These are phyloP conservation scores for Drosophila neonasuta DNA, from an alignment of 2,888 invertebrate genomes.

Conservation along the genomic window DNA sequence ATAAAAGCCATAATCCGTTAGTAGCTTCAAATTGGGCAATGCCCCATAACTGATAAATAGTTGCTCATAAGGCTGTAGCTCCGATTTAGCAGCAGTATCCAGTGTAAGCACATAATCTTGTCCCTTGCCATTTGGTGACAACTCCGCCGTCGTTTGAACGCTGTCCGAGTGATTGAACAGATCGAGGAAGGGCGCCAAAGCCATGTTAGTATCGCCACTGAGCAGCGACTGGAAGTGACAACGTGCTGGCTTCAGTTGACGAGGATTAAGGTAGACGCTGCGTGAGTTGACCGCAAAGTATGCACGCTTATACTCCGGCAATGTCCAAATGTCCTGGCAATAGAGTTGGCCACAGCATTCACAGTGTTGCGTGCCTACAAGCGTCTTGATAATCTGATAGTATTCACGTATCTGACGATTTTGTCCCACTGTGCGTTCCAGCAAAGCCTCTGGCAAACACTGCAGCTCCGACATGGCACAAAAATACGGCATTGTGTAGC, in stretches of 20 bases:
- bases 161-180: constrained; percentile 92
- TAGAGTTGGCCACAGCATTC: constrained; percentile 82
- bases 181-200: constrained; percentile 93
- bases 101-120: constrained; percentile 68
- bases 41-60: constrained; percentile 95
- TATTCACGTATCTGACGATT: constrained; percentile 83
- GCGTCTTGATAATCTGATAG: constrained; percentile 58
- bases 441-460: constrained; percentile 84
- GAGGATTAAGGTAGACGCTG: constrained; percentile 88
- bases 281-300: constrained; percentile 93
- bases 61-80: constrained; percentile 86
- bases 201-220: constrained; percentile 86
- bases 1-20: constrained; percentile 94
- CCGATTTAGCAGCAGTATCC: constrained; percentile 29
- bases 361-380: constrained; percentile 56
- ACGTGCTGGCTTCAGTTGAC: constrained; percentile 82
- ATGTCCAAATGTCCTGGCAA: constrained; percentile 83
- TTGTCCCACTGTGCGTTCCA: constrained; percentile 83
- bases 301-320: constrained; percentile 88
- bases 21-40: constrained; percentile 90
- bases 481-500: constrained; percentile 88
- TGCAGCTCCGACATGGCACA: constrained; percentile 84
- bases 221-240: constrained; percentile 80
- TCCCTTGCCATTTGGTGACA: background rate
- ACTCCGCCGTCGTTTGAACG: constrained; percentile 84